Percentiles rank a stretch among this genome's conserved stretches.
Evolutionary conservation across 2,113 vertebrate genomes (phyloP).

Genomic region (Rostratula benghalensis): DNA sequence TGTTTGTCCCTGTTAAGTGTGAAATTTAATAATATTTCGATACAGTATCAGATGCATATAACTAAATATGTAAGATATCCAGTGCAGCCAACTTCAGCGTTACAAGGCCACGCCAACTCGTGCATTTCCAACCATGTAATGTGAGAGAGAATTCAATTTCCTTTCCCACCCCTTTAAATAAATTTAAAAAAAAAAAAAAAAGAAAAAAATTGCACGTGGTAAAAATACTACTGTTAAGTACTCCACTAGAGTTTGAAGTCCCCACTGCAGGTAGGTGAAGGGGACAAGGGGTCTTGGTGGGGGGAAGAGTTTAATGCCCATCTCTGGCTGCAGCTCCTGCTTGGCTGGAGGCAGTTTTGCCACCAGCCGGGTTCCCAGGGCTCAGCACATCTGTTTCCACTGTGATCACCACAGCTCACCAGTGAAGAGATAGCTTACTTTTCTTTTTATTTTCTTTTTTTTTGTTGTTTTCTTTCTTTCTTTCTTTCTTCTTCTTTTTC

Average conservation of each 20-base stretch:
- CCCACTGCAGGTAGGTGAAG: not conserved
- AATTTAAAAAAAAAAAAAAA: not conserved
- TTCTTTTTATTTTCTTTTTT: not conserved
- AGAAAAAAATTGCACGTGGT: not conserved
- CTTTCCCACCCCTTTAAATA: not conserved
- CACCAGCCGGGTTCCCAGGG: not conserved
- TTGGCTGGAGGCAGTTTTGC: not conserved
- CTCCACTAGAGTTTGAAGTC: not conserved
- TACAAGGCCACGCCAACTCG: not conserved
- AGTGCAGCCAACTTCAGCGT: not conserved
- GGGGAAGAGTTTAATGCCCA: not conserved
- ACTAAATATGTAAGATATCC: slow-evolving; percentile 5
- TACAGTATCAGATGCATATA: not conserved
- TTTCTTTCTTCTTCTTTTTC: not conserved
- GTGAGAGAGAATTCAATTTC: slow-evolving; percentile 4
- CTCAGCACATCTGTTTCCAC: not conserved
- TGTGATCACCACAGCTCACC: not conserved
- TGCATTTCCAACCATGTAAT: not conserved
- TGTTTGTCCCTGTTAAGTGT: slow-evolving; percentile 39
- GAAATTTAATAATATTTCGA: slow-evolving; percentile 57
- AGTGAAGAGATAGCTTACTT: not conserved
- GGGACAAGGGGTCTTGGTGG: not conserved
- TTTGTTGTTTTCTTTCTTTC: too few relatives aligned
- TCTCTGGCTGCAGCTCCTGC: not conserved
- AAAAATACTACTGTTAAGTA: slow-evolving; percentile 4